These are phyloP conservation scores for Miichthys miiuy DNA, from an alignment of 2,797 vertebrate species.

Conservation along the genomic window DNA sequence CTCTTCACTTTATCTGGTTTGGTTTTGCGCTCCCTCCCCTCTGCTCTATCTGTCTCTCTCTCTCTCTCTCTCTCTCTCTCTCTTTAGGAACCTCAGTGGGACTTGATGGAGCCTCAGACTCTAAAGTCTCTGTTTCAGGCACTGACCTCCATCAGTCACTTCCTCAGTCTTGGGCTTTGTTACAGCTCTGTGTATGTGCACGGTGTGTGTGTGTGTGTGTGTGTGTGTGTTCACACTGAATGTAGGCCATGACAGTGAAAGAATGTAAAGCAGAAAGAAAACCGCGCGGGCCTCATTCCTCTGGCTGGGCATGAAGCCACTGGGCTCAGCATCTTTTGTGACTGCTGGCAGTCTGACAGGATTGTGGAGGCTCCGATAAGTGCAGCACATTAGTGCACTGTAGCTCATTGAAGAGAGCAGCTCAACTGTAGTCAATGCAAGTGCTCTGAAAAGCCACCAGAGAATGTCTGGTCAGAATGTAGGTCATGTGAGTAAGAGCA, in stretches of 20 bases:
- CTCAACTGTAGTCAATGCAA: constrained; percentile 36
- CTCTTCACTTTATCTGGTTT: not conserved
- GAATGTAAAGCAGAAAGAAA: constrained; percentile 59
- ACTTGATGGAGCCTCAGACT: constrained; percentile 19
- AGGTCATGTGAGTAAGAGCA: constrained; percentile 43
- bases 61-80: not conserved
- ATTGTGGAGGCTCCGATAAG: constrained; percentile 34
- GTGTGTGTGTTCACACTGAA: constrained; percentile 17
- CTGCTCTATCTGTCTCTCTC: not conserved
- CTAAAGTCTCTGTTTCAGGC: not conserved
- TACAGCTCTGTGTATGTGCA: constrained; percentile 18
- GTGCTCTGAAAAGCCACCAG: constrained; percentile 14
- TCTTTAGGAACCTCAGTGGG: constrained; percentile 1
- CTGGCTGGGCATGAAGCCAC: constrained; percentile 41
- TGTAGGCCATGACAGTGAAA: constrained; percentile 54
- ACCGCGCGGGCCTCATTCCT: constrained; percentile 30
- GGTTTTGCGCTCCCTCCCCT: not conserved
- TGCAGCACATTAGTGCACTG: constrained; percentile 51
- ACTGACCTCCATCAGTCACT: constrained; percentile 46
- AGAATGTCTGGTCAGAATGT: constrained; percentile 27
- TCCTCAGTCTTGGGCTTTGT: constrained; percentile 14
- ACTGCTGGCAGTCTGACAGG: constrained; percentile 51
- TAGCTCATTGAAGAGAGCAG: constrained; percentile 36
- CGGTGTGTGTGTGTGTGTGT: constrained; percentile 1
- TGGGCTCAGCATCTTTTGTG: constrained; percentile 60